Percentiles rank a stretch among this genome's conserved stretches.
Conservation (phyloP, 1,140 invertebrate genomes). For the Habropoda laboriosa region DNA sequence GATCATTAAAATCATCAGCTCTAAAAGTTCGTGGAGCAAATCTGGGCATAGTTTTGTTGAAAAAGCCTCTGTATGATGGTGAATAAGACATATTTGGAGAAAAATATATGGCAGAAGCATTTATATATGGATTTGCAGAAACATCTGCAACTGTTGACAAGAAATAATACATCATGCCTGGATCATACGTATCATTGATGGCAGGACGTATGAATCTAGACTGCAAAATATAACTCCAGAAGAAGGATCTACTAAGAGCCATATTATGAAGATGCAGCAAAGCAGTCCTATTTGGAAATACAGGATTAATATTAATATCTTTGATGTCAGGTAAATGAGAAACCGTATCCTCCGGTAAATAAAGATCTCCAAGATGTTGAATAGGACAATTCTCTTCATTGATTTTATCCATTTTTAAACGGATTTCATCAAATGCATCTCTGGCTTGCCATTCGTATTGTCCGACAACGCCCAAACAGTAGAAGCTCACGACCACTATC, state of each 20-base stretch:
- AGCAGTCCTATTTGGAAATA: conserved; percentile 96
- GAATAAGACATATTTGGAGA: conserved; percentile 97
- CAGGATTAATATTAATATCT: conserved; percentile 96
- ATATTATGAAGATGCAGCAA: conserved; percentile 97
- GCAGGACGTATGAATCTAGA: conserved; percentile 93
- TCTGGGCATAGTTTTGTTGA: conserved; percentile 97
- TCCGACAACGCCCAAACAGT: conserved; percentile 84
- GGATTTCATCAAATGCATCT: conserved; percentile 94
- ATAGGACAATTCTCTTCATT: conserved; percentile 93
- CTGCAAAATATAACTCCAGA: conserved; percentile 97
- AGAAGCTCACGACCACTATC: conserved; percentile 52
- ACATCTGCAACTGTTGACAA: conserved; percentile 97
- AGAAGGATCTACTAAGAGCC: conserved; percentile 96
- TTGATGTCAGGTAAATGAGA: conserved; percentile 97
- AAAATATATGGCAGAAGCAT: conserved; percentile 97
- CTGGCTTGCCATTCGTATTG: conserved; percentile 94
- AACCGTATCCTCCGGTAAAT: conserved; percentile 90
- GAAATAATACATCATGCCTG: conserved; percentile 99
- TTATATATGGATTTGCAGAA: conserved; percentile 94
- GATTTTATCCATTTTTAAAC: conserved; percentile 90
- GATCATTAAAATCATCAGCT: conserved; percentile 96
- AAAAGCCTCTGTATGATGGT: conserved; percentile 96
- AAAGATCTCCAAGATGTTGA: conserved; percentile 91
- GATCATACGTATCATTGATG: conserved; percentile 96
- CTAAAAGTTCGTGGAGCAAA: conserved; percentile 97